phyloP scores from a whole-genome alignment of 2,888 invertebrate genomes.

The Metacarcinus magister region DNA sequence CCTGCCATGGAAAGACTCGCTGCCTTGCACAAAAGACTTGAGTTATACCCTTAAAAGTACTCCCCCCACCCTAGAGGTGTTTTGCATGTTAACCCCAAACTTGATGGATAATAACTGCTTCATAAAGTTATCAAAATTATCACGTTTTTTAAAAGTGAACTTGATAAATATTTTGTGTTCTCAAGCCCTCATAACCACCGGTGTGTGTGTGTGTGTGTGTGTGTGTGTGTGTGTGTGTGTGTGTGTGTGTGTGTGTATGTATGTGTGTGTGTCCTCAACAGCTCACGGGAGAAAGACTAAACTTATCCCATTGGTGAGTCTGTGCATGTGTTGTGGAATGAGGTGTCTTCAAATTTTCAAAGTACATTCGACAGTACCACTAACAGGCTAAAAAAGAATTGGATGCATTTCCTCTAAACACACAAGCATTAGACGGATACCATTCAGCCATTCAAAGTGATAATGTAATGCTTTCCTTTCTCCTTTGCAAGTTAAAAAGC shows the following conservation, averaged over 20 bases:
- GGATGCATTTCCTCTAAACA: background rate
- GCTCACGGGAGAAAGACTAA: background rate
- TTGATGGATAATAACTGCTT: background rate
- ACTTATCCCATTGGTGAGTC: background rate
- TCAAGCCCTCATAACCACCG: background rate
- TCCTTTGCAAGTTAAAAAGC: background rate
- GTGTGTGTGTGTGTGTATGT: background rate
- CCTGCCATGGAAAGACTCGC: background rate
- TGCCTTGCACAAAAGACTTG: background rate
- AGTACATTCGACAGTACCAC: background rate
- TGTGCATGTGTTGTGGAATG: background rate
- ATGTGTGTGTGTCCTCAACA: background rate
- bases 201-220: background rate
- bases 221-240: background rate
- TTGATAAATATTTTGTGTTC: background rate
- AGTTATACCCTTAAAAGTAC: background rate
- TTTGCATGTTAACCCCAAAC: conserved; percentile 46
- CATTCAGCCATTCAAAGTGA: background rate
- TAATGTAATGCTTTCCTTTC: background rate
- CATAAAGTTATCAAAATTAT: background rate
- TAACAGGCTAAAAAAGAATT: background rate
- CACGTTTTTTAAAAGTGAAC: background rate
- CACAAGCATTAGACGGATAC: background rate
- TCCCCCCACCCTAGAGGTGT: background rate
- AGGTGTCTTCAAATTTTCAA: background rate